Conservation (phyloP, 2,797 vertebrate genomes). For the Nannoperca obscura region DNA sequence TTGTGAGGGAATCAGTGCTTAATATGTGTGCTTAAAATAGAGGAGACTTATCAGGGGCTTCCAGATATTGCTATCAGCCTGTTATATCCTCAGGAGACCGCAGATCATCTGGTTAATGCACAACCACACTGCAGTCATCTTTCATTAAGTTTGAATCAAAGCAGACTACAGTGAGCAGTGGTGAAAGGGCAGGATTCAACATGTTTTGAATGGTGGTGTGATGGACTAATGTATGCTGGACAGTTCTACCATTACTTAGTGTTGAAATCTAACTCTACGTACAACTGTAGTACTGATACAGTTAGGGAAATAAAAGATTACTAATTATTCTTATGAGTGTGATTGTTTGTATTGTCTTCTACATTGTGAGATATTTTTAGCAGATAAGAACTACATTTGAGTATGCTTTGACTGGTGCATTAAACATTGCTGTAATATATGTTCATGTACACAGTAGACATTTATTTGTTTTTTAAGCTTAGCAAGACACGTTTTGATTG, state of each 20-base stretch:
- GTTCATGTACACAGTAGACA: neutral
- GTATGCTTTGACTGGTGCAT: neutral
- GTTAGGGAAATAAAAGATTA: neutral
- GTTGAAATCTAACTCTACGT: neutral
- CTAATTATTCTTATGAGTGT: neutral
- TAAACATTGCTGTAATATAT: neutral
- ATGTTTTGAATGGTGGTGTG: neutral
- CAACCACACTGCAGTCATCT: conserved; percentile 8
- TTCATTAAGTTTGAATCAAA: conserved; percentile 30
- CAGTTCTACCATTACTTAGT: neutral
- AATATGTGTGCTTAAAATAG: conserved; percentile 18
- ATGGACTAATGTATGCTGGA: neutral
- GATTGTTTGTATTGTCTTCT: neutral
- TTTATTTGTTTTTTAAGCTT: neutral
- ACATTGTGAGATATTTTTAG: neutral
- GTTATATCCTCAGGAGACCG: neutral
- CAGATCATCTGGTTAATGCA: conserved; percentile 6
- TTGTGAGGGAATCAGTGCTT: neutral
- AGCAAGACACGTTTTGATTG: neutral
- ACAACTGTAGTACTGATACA: neutral
- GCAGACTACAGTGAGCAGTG: neutral
- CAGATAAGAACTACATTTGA: neutral
- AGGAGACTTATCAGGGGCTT: conserved; percentile 6
- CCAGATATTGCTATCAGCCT: conserved; percentile 1
- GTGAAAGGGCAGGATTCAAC: conserved; percentile 10